Conservation (phyloP, 2,888 invertebrate species). For the Theretra japonica region DNA sequence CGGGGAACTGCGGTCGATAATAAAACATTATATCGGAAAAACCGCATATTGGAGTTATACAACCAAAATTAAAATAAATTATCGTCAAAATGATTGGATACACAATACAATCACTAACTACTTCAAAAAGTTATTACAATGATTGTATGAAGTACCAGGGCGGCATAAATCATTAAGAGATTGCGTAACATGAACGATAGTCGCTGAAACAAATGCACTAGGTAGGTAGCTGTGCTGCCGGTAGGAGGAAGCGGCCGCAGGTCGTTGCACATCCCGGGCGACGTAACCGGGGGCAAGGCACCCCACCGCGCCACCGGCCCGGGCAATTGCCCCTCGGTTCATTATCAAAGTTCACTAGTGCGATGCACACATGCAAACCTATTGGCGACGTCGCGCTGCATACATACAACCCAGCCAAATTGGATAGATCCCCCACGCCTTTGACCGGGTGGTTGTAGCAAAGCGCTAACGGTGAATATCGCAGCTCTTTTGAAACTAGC, state of each 20-base stretch:
- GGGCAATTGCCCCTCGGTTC: slow-evolving; percentile 77
- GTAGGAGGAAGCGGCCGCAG: slow-evolving; percentile 63
- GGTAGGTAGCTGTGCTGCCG: slow-evolving; percentile 26
- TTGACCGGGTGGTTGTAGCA: slow-evolving; percentile 36
- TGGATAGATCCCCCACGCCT: slow-evolving; percentile 54
- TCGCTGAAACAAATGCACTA: background rate
- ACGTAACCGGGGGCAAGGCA: slow-evolving; percentile 57
- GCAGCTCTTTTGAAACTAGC: slow-evolving; percentile 60
- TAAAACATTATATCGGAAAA: background rate
- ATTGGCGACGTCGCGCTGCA: slow-evolving; percentile 50
- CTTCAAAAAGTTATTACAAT: background rate
- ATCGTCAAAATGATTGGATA: no score
- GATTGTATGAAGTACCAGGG: background rate
- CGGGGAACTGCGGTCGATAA: background rate
- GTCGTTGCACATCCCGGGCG: slow-evolving; percentile 68
- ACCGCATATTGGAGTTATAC: background rate
- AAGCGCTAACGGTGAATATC: slow-evolving; percentile 40
- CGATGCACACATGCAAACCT: slow-evolving; percentile 64
- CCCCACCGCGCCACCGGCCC: slow-evolving; percentile 53
- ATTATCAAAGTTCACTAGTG: slow-evolving; percentile 84
- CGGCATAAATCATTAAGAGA: slow-evolving; percentile 17
- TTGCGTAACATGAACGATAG: slow-evolving; percentile 9
- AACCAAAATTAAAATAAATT: background rate
- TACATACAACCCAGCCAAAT: slow-evolving; percentile 46
- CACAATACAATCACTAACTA: no score